Evolutionary conservation across 2,888 invertebrate species (phyloP).

Genomic region (Ophioninae sp.): DNA sequence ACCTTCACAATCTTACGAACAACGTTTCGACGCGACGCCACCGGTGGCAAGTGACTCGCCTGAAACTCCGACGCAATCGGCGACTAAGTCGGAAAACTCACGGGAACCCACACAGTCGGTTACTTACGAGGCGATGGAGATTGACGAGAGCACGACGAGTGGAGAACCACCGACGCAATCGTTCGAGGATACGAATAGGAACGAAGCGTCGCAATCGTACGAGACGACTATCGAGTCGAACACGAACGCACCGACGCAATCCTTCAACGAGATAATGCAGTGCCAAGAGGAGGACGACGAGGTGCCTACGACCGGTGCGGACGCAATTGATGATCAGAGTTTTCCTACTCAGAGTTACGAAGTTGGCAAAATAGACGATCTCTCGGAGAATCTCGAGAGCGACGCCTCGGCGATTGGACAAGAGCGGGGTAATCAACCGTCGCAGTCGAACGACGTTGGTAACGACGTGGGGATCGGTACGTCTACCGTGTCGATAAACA

Average conservation of each 20-base stretch:
- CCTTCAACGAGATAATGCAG: constrained; percentile 75
- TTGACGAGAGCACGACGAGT: constrained; percentile 67
- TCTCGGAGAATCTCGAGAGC: constrained; percentile 73
- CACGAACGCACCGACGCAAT: constrained; percentile 76
- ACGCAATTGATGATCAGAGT: constrained; percentile 73
- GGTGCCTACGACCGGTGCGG: constrained; percentile 62
- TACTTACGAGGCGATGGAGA: constrained; percentile 72
- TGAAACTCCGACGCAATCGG: constrained; percentile 77
- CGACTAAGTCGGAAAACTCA: constrained; percentile 73
- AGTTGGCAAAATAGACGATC: constrained; percentile 74
- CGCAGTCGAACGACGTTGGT: constrained; percentile 77
- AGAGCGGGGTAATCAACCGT: constrained; percentile 75
- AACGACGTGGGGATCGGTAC: constrained; percentile 75
- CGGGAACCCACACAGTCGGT: constrained; percentile 75
- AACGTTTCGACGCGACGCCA: constrained; percentile 66
- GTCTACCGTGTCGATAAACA: constrained; percentile 73
- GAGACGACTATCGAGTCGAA: constrained; percentile 67
- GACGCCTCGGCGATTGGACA: constrained; percentile 74
- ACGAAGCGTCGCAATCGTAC: constrained; percentile 74
- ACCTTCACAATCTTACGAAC: constrained; percentile 77
- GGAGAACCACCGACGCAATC: constrained; percentile 76
- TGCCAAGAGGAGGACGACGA: constrained; percentile 67
- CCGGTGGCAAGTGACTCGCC: constrained; percentile 66
- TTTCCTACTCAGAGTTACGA: constrained; percentile 79
- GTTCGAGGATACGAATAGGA: constrained; percentile 73